A percentile compares a stretch with the other conserved stretches of the same genome.
phyloP scores from a whole-genome alignment of 2,888 invertebrate genomes.

The Muschampia plurimacula region DNA sequence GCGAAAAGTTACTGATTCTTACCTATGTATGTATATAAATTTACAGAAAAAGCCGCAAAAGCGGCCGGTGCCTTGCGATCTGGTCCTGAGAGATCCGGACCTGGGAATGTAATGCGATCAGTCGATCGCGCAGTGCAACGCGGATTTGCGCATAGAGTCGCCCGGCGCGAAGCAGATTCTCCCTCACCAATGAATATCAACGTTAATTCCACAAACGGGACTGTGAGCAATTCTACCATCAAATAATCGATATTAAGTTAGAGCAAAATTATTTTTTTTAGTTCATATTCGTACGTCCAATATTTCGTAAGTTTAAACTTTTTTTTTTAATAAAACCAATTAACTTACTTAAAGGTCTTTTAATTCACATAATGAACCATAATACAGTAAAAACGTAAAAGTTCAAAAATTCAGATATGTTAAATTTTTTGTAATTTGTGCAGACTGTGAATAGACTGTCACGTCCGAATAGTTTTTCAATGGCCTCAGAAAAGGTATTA shows the following conservation, averaged over 20 bases:
- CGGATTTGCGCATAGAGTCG: constrained; percentile 59
- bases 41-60: constrained; percentile 63
- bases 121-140: constrained; percentile 59
- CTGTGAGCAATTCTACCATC: constrained; percentile 39
- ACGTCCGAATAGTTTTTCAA: constrained; percentile 45
- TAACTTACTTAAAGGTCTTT: background rate
- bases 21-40: constrained; percentile 13
- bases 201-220: constrained; percentile 14
- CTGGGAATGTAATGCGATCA: constrained; percentile 58
- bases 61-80: constrained; percentile 59
- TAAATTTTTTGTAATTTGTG: background rate
- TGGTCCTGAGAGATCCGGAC: constrained; percentile 42
- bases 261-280: background rate
- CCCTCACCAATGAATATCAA: constrained; percentile 47
- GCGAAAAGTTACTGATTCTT: background rate
- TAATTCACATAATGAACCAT: background rate
- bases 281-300: background rate
- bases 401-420: too few species aligned
- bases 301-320: too few species aligned
- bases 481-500: constrained; percentile 61
- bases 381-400: background rate
- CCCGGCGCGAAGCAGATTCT: constrained; percentile 57
- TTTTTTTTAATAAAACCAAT: background rate
- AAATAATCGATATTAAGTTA: constrained; percentile 20
- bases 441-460: background rate